Evolutionary conservation across 2,888 invertebrate species (phyloP), one percentile per base, ranked within the genome.

Genomic region (Apotomis betuletana): DNA sequence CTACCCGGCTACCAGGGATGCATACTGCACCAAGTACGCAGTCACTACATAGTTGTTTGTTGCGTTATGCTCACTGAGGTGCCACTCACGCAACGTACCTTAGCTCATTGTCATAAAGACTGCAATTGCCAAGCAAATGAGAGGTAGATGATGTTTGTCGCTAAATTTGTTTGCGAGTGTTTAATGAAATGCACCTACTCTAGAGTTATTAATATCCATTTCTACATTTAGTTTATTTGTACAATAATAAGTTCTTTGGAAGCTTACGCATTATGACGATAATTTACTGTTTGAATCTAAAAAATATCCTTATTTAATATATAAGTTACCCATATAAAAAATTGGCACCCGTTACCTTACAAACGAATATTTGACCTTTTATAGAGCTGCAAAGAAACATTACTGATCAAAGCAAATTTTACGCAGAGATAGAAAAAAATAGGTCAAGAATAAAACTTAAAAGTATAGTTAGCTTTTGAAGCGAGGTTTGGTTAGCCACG

Each of bases 1-100:
- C 64, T 68, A 61, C 64, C 13, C 36, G 15, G 55, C 54, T 64
- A 54, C 54, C 8, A 64, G 64, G 64, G 51, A 10, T 55, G 55
- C 64, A 64, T 64, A 64, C 12, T 55, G 64, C 44, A 44, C 64
- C 15, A 44, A 15, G 27, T 12, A 58, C 58, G 38, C 38, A 58
- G 49, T 9, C 3, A 49, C 49, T 49, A 49, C 9, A 27, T 27
- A 27, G 27, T 27, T 27, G 27, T 27, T 27, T 49, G 49, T 49
- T 49, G 49, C 49, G 49, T 49, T 49, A 49, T 10, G 8, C 44
- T 55, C 12, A 6, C 64, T 13, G 4, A 44, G 8, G 41, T 12
- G 5, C 12, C 10, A 52, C 15, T 54, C 3, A 5, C 4, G 41
- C 13, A 13, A 6, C 27, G 8, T 2, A 54, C 55, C 64, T 64